These are phyloP conservation scores for Pseudorhiza aurosa DNA, from an alignment of 30 jellyfish, hydroid and myxozoan genomes.

Conservation along the genomic window DNA sequence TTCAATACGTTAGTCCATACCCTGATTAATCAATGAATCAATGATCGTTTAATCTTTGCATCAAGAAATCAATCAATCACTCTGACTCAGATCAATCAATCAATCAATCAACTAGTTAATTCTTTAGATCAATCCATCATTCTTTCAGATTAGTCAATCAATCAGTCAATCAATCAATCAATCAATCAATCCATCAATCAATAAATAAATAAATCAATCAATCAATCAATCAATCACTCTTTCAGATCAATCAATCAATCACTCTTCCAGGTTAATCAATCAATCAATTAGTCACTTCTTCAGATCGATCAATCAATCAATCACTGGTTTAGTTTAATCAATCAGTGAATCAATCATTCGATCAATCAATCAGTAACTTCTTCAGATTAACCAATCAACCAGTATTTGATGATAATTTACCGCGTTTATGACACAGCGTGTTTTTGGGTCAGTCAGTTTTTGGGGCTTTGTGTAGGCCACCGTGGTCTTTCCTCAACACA, in stretches of 20 bases:
- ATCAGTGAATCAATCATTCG: not conserved
- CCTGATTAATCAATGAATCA: too few relatives aligned
- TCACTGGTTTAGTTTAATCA: not conserved
- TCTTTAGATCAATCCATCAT: not conserved
- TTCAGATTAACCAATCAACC: not conserved
- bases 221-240: not conserved
- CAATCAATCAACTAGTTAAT: not conserved
- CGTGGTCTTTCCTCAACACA: too few relatives aligned
- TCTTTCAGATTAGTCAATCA: too few relatives aligned
- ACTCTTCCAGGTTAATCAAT: not conserved
- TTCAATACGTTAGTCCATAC: too few relatives aligned
- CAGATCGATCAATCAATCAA: not conserved
- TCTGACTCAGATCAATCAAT: not conserved
- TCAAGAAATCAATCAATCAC: not conserved
- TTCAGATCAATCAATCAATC: not conserved
- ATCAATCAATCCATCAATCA: not conserved
- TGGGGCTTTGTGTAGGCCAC: too few relatives aligned
- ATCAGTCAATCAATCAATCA: not conserved
- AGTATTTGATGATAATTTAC: not conserved
- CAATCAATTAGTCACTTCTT: not conserved
- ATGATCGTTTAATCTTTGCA: not conserved
- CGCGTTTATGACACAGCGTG: too few relatives aligned
- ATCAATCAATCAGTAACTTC: not conserved
- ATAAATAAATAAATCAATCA: not conserved
- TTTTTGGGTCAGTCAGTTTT: too few relatives aligned